Evolutionary conservation across 2,797 vertebrate species (phyloP).

Genomic region (Rachycentron canadum): DNA sequence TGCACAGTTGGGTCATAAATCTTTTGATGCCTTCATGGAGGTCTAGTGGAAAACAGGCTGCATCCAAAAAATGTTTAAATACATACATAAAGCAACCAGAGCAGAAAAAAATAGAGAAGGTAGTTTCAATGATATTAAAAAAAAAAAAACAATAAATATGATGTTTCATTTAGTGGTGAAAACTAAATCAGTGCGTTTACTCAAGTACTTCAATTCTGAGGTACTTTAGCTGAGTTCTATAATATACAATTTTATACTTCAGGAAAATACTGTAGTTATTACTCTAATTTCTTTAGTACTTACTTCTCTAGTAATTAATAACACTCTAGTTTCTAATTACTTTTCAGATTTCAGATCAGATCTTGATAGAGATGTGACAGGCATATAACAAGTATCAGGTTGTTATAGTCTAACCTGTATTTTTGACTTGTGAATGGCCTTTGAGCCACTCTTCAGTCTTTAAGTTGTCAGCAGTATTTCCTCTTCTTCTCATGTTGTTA

Average conservation of each 20-base stretch:
- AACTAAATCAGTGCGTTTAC: neutral
- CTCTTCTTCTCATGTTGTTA: too few species aligned
- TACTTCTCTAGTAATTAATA: too few species aligned
- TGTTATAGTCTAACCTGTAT: too few species aligned
- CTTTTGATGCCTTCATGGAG: conserved; percentile 16
- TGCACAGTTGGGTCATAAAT: conserved; percentile 21
- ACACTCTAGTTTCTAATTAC: neutral
- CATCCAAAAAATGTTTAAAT: conserved; percentile 4
- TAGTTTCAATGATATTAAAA: too few species aligned
- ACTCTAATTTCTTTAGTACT: neutral
- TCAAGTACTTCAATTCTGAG: neutral
- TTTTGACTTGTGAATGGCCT: too few species aligned
- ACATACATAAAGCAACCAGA: neutral
- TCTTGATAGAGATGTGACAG: too few species aligned
- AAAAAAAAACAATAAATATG: too few species aligned
- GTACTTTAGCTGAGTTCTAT: neutral
- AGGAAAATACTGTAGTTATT: neutral
- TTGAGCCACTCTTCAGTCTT: too few species aligned
- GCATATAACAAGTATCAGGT: too few species aligned
- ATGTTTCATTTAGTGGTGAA: too few species aligned
- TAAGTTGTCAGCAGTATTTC: too few species aligned
- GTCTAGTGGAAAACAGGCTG: neutral
- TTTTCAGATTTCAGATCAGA: neutral
- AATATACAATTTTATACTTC: too few species aligned
- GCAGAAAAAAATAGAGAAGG: neutral